Conservation (phyloP, 2,113 vertebrate species). For the Condylura cristata region DNA sequence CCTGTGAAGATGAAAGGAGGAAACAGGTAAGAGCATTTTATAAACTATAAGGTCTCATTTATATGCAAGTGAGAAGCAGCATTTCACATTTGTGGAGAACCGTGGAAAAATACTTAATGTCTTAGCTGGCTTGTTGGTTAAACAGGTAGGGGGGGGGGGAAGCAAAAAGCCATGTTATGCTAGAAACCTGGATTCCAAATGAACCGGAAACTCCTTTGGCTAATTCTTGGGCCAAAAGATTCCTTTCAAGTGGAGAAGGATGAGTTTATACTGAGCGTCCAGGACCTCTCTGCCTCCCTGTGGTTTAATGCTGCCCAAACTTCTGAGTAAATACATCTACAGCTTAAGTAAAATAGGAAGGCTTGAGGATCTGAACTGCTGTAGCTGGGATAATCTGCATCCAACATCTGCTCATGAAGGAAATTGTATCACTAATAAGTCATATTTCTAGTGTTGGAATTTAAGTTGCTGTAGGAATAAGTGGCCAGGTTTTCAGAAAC, state of each 20-base stretch:
- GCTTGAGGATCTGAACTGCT: slow-evolving; percentile 9
- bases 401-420: slow-evolving; percentile 58
- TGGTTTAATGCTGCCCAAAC: slow-evolving; percentile 64
- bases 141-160: slow-evolving; percentile 10
- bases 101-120: slow-evolving; percentile 80
- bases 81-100: slow-evolving; percentile 56
- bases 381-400: slow-evolving; percentile 39
- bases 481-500: slow-evolving; percentile 37
- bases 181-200: slow-evolving; percentile 65
- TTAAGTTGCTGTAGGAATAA: not conserved
- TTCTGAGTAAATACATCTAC: slow-evolving; percentile 74
- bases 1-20: not conserved
- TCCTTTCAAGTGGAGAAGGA: slow-evolving; percentile 75
- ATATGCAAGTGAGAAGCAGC: slow-evolving; percentile 14
- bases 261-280: slow-evolving; percentile 40
- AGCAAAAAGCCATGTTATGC: slow-evolving; percentile 61
- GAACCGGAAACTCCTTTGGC: slow-evolving; percentile 71
- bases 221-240: slow-evolving; percentile 31
- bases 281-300: slow-evolving; percentile 46
- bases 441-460: slow-evolving; percentile 54
- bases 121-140: slow-evolving; percentile 60
- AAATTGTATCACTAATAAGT: slow-evolving; percentile 70
- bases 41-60: slow-evolving; percentile 21
- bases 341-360: slow-evolving; percentile 75
- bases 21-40: slow-evolving; percentile 35